Percentiles rank a stretch among this genome's conserved stretches.
These are phyloP conservation scores for Alca torda DNA, from an alignment of 2,797 vertebrate species.

Conservation along the genomic window DNA sequence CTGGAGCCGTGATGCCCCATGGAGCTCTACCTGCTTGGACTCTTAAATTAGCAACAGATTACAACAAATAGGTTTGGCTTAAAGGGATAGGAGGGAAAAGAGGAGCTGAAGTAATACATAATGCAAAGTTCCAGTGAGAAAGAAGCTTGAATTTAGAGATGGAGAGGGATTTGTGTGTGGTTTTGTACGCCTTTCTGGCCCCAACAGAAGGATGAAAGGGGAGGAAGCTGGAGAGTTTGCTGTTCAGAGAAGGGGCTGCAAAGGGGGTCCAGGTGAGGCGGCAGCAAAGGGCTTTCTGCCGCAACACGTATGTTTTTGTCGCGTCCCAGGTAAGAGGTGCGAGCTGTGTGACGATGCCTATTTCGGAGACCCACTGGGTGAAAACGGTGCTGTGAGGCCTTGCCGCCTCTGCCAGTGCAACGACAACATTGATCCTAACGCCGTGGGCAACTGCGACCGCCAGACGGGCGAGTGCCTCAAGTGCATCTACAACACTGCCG, in stretches of 20 bases:
- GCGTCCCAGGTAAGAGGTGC: constrained; percentile 86
- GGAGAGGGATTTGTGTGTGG: neutral
- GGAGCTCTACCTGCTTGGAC: neutral
- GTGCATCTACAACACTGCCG: constrained; percentile 91
- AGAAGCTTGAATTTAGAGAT: neutral
- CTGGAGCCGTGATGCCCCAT: neutral
- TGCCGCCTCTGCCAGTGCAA: constrained; percentile 93
- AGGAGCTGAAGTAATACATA: neutral
- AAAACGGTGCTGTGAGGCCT: constrained; percentile 73
- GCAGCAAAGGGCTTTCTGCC: neutral
- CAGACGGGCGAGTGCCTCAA: constrained; percentile 90
- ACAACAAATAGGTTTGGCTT: neutral
- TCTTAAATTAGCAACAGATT: neutral
- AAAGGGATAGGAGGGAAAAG: neutral
- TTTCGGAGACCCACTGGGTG: constrained; percentile 90
- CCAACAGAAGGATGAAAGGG: neutral
- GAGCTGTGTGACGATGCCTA: constrained; percentile 96
- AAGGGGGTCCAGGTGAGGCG: neutral
- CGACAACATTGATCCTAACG: constrained; percentile 93
- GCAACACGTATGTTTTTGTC: neutral
- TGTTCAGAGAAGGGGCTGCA: neutral
- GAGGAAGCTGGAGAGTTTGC: neutral
- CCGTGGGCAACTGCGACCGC: constrained; percentile 93
- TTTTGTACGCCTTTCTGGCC: neutral
- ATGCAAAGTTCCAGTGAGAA: neutral